Evolutionary conservation across 1,140 invertebrate species (phyloP).

Genomic region (Magallana ariakensis): DNA sequence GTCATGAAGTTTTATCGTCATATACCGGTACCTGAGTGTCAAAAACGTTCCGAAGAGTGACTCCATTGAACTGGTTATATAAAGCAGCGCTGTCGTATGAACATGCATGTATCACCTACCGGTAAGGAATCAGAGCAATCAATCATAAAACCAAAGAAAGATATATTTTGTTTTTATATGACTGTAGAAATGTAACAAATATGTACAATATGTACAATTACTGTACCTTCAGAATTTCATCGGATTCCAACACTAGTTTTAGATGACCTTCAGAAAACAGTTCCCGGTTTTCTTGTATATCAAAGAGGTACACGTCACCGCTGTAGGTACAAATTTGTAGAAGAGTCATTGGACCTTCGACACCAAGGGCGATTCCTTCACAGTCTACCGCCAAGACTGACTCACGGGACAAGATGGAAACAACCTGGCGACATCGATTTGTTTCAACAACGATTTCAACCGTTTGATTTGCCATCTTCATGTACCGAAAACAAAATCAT

Average conservation of each 20-base stretch:
- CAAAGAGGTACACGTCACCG: constrained; percentile 30
- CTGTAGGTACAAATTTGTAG: constrained; percentile 26
- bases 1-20: no score
- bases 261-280: no score
- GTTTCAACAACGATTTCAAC: background rate
- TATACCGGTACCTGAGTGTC: constrained; percentile 90
- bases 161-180: background rate
- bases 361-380: constrained; percentile 28
- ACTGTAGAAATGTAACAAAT: no score
- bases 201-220: constrained; percentile 54
- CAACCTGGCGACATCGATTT: background rate
- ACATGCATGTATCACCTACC: constrained; percentile 94
- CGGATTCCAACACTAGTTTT: constrained; percentile 87
- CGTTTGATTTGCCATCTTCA: background rate
- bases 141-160: background rate
- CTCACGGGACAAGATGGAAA: background rate
- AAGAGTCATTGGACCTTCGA: constrained; percentile 34
- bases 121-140: no score
- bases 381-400: constrained; percentile 8
- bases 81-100: constrained; percentile 94
- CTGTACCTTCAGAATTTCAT: constrained; percentile 90
- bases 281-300: constrained; percentile 7
- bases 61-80: constrained; percentile 92
- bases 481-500: no score
- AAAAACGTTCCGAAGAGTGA: constrained; percentile 92